A percentile compares a stretch with the other conserved stretches of the same genome.
Conservation (phyloP, 64 coral and sea anemone genomes). For the Pachyseris speciosa region DNA sequence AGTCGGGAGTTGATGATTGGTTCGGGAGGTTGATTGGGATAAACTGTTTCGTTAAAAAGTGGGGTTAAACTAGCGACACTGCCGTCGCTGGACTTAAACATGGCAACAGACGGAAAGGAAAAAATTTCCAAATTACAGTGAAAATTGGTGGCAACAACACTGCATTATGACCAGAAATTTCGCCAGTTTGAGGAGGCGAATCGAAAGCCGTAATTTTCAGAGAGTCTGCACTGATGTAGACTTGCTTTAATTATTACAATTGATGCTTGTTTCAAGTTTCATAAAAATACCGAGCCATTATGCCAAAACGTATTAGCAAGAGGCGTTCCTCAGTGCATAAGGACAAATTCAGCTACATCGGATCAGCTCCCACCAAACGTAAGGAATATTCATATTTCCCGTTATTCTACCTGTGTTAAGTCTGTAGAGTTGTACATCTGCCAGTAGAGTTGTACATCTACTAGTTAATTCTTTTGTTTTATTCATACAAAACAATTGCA, state of each 20-base stretch:
- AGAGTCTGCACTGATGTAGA: neutral
- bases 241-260: neutral
- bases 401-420: neutral
- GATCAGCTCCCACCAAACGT: neutral
- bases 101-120: neutral
- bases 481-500: neutral
- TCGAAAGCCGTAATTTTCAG: neutral
- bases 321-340: neutral
- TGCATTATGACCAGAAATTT: no score
- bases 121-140: no score
- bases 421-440: neutral
- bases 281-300: no score
- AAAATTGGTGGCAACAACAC: no score
- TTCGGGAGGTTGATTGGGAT: neutral
- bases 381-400: no score
- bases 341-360: neutral
- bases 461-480: neutral
- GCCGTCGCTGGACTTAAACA: neutral
- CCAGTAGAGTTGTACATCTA: neutral
- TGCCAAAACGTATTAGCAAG: constrained; percentile 8
- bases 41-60: neutral
- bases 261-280: neutral
- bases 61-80: neutral
- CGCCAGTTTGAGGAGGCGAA: no score
- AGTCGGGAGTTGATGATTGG: neutral